These are phyloP conservation scores for Drosophila sp. DNA, from an alignment of 1,140 invertebrate species.

Conservation along the genomic window DNA sequence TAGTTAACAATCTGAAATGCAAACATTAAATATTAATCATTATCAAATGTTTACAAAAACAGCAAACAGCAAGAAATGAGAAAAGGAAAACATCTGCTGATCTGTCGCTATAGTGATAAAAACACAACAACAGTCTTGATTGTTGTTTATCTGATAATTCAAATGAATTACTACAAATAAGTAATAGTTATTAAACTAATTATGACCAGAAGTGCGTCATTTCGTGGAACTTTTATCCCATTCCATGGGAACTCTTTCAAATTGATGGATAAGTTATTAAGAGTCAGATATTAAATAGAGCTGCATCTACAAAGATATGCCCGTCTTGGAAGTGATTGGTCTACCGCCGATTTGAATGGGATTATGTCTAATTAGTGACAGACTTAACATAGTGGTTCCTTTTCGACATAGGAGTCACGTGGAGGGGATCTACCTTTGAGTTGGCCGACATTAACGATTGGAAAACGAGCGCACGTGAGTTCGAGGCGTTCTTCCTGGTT, in stretches of 20 bases:
- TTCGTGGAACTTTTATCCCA: neutral
- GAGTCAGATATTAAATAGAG: too few species aligned
- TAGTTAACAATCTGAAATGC: slow-evolving; percentile 8
- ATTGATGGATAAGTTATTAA: too few species aligned
- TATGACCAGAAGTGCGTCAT: slow-evolving; percentile 9
- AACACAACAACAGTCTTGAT: slow-evolving; percentile 4
- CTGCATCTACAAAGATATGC: too few species aligned
- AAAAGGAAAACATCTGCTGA: slow-evolving; percentile 13
- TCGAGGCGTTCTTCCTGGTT: slow-evolving; percentile 20
- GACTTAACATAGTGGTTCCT: neutral
- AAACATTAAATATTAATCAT: slow-evolving; percentile 7
- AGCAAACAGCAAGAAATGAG: slow-evolving; percentile 13
- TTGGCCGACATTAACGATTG: neutral
- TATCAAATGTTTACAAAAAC: slow-evolving; percentile 6
- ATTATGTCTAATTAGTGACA: too few species aligned
- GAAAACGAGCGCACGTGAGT: slow-evolving; percentile 32
- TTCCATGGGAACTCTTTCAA: neutral
- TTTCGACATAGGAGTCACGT: neutral
- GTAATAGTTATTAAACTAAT: slow-evolving; percentile 3
- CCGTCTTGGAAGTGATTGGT: too few species aligned
- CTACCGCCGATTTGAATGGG: too few species aligned
- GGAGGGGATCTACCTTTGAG: slow-evolving; percentile 9
- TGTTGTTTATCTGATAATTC: slow-evolving; percentile 11
- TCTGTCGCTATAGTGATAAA: slow-evolving; percentile 7
- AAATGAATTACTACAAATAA: slow-evolving; percentile 12